Conservation (phyloP, 2,888 invertebrate species). For the Tetheella fluctuosa region DNA sequence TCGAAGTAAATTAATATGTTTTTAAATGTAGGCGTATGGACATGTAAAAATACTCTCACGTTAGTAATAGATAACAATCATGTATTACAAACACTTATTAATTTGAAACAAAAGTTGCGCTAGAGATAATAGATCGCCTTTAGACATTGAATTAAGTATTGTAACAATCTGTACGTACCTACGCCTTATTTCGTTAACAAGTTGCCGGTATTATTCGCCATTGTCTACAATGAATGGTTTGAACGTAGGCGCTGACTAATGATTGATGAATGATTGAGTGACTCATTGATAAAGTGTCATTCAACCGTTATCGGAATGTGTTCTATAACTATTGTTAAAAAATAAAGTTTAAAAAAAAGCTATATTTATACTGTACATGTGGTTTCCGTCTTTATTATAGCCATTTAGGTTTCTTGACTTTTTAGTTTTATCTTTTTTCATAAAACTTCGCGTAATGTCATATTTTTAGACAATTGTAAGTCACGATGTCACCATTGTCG, state of each 20-base stretch:
- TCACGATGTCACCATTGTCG: conserved; percentile 52
- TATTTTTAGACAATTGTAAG: conserved; percentile 33
- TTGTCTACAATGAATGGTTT: conserved; percentile 57
- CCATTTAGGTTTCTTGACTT: not conserved
- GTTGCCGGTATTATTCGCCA: conserved; percentile 43
- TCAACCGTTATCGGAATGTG: conserved; percentile 54
- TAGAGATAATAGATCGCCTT: conserved; percentile 17
- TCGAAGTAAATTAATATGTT: not conserved
- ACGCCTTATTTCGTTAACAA: conserved; percentile 48
- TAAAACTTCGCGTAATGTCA: not conserved
- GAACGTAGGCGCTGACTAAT: conserved; percentile 66
- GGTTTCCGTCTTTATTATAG: not conserved
- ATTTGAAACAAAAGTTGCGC: not conserved
- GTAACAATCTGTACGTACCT: conserved; percentile 36
- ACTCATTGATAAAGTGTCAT: conserved; percentile 69
- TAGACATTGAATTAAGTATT: conserved; percentile 27
- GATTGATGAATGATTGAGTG: conserved; percentile 69
- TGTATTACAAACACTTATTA: conserved; percentile 4
- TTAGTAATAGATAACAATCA: not conserved
- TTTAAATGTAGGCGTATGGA: not conserved
- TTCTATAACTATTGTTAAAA: conserved; percentile 45
- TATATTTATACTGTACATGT: conserved; percentile 5
- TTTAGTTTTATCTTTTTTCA: conserved; percentile 14
- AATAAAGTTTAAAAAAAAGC: conserved; percentile 32
- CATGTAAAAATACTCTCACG: not conserved